Evolutionary conservation across 2,797 vertebrate species (phyloP).

Genomic region (Acrocephalus scirpaceus): DNA sequence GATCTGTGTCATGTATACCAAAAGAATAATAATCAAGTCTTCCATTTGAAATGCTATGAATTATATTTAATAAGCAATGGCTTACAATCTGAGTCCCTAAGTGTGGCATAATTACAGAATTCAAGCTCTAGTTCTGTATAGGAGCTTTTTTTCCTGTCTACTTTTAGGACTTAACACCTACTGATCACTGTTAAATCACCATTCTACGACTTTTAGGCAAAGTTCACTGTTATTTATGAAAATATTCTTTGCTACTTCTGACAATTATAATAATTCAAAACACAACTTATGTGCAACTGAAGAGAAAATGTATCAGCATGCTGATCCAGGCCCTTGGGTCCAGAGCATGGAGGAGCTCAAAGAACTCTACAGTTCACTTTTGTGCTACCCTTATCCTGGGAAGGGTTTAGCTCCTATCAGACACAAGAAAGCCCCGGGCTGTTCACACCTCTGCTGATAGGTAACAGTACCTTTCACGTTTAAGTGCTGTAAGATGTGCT

Average conservation of each 20-base stretch:
- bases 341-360: background rate
- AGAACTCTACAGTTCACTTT: background rate
- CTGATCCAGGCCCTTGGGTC: background rate
- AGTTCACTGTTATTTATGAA: background rate
- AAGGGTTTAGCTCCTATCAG: background rate
- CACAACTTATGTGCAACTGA: background rate
- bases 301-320: background rate
- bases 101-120: background rate
- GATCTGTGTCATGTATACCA: conserved; percentile 24
- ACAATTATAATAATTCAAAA: background rate
- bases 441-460: background rate
- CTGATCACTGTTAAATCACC: background rate
- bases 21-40: conserved; percentile 32
- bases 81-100: background rate
- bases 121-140: background rate
- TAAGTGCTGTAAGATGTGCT: background rate
- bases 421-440: background rate
- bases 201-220: background rate
- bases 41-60: conserved; percentile 21
- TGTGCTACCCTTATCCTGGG: background rate
- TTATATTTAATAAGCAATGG: conserved; percentile 45
- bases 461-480: background rate
- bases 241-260: background rate
- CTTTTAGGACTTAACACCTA: background rate
- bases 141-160: background rate